Evolutionary conservation across 1,140 invertebrate genomes (phyloP), one percentile per base, ranked within the genome.

Genomic region (Drosophila ficusphila): DNA sequence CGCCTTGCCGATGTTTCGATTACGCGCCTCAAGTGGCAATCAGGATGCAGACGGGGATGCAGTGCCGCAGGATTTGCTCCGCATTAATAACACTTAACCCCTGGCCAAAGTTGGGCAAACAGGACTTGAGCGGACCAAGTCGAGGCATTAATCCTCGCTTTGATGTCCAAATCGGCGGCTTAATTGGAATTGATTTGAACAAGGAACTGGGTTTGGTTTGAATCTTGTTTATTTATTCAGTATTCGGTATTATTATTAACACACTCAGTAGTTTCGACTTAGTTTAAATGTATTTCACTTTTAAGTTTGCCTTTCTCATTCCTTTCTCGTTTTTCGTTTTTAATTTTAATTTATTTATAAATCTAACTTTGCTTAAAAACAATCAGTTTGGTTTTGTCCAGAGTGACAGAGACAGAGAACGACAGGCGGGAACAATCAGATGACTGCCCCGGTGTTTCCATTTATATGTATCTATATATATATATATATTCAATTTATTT

Each of bases 201-300:
- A 27, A 31, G 4, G 12, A 7, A 4, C 6, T 16, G 33, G 6
- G 19, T 21, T 23, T 38, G 36, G 49, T 46, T 65, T 56, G 51
- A 54, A 61, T 65, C 65, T 69, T 54, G 76, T 85, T 88, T 86
- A 86, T 85, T 85, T 86, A 77, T 81, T 75, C 64, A 77, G 77
- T 88, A 82, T 82, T 82, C 53, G 39, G 65, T 61, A 62, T 71
- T 60, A 64, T 76, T 79, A 83, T 88, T 88, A 88, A 88, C 82
- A 88, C 82, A 88, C 82, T 88, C 82, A 88, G 74, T 88, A 88
- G 82, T 88, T 88, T 82, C 81, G 74, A 72, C 82, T 86, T 86
- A 86, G 69, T 67, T 77, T 46, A 70, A 82, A 77, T 77, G 71
- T 64, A 81, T 77, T 69, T 67, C 67, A 39, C 54, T 47, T 53